A percentile compares a stretch with the other conserved stretches of the same genome.
Conservation (phyloP, 2,113 vertebrate genomes). For the Hipposideros armiger region DNA sequence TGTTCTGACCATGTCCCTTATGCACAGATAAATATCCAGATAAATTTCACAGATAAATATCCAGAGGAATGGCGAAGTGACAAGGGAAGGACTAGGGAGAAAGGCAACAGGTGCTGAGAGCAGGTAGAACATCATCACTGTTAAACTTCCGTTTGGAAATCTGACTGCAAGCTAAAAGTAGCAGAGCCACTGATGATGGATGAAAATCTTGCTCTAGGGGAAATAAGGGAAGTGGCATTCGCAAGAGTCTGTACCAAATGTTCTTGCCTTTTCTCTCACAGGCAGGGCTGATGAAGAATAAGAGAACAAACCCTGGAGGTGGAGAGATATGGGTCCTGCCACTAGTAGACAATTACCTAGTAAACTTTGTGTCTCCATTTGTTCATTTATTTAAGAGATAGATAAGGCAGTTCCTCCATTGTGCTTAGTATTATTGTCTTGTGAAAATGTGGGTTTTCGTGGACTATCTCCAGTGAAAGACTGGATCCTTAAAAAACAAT, state of each 20-base stretch:
- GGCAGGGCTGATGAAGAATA: not conserved
- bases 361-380: not conserved
- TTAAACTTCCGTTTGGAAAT: not conserved
- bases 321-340: not conserved
- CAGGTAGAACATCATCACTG: not conserved
- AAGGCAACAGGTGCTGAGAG: not conserved
- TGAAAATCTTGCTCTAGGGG: not conserved
- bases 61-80: not conserved
- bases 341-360: not conserved
- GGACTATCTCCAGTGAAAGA: not conserved
- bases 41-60: not conserved
- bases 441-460: not conserved
- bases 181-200: not conserved
- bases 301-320: not conserved
- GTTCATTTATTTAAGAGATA: not conserved
- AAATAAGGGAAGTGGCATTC: not conserved
- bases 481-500: not conserved
- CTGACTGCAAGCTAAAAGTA: not conserved
- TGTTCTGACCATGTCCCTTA: not conserved
- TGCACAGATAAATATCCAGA: not conserved
- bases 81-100: not conserved
- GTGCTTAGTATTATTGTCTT: not conserved
- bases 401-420: not conserved
- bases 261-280: constrained; percentile 5
- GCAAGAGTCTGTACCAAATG: not conserved